Evolutionary conservation across 2,888 invertebrate species (phyloP).

Genomic region (Catocala nupta): DNA sequence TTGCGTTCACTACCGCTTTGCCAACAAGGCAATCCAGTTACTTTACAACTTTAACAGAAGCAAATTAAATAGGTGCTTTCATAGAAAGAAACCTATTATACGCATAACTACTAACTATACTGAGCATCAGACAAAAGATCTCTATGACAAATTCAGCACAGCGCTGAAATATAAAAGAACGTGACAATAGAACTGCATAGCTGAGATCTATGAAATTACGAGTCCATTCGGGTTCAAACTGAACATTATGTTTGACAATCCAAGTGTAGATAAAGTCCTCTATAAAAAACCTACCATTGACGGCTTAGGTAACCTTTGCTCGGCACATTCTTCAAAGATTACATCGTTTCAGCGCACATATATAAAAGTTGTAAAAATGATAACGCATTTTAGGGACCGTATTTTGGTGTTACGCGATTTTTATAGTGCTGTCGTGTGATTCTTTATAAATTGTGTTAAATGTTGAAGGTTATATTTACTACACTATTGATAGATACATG

Average conservation of each 20-base stretch:
- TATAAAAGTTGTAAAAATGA: slow-evolving; percentile 63
- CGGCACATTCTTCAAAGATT: slow-evolving; percentile 61
- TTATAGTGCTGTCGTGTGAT: background rate
- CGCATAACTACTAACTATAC: background rate
- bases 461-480: too few relatives aligned
- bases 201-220: slow-evolving; percentile 35
- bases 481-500: too few relatives aligned
- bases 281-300: slow-evolving; percentile 50
- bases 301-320: slow-evolving; percentile 45
- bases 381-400: slow-evolving; percentile 49
- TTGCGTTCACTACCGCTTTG: too few relatives aligned
- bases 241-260: slow-evolving; percentile 52
- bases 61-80: too few relatives aligned
- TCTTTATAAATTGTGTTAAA: too few relatives aligned
- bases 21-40: too few relatives aligned
- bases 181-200: slow-evolving; percentile 5
- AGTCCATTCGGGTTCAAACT: slow-evolving; percentile 31
- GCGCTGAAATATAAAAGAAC: background rate
- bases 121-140: background rate
- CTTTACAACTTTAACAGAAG: too few relatives aligned
- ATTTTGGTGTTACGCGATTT: slow-evolving; percentile 41
- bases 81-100: too few relatives aligned
- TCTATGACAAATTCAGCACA: background rate
- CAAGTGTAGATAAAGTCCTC: slow-evolving; percentile 42
- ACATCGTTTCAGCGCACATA: slow-evolving; percentile 59